A percentile compares a stretch with the other conserved stretches of the same genome.
These are phyloP conservation scores for Papilio polytes DNA, from an alignment of 1,140 invertebrate species.

Conservation along the genomic window DNA sequence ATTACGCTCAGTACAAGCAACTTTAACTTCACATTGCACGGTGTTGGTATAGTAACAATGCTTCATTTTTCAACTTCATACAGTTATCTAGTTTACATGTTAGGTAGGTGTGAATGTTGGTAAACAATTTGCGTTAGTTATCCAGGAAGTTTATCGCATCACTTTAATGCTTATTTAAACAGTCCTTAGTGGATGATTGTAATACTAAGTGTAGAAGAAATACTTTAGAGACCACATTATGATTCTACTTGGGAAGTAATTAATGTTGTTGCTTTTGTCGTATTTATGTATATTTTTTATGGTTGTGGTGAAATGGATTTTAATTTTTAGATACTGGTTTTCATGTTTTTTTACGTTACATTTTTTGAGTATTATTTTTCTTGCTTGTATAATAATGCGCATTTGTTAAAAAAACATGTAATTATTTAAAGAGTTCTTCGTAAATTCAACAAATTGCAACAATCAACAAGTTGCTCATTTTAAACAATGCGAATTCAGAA, in stretches of 20 bases:
- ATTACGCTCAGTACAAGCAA: constrained; percentile 6
- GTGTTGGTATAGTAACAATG: not conserved
- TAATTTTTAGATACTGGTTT: no score
- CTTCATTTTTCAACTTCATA: constrained; percentile 3
- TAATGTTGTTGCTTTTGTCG: no score
- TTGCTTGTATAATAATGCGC: not conserved
- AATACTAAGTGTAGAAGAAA: not conserved
- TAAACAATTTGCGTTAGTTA: not conserved
- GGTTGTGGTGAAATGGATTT: no score
- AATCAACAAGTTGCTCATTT: constrained; percentile 10
- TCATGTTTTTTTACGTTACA: not conserved
- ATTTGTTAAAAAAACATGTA: not conserved
- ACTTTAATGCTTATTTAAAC: not conserved
- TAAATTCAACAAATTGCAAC: constrained; percentile 3
- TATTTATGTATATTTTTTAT: no score
- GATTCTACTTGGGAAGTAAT: no score
- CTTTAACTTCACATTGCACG: not conserved
- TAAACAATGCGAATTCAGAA: constrained; percentile 12
- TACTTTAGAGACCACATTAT: no score
- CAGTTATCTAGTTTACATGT: not conserved
- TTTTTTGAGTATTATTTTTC: not conserved
- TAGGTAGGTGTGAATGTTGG: not conserved
- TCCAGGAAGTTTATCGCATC: no score
- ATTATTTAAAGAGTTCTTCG: not conserved
- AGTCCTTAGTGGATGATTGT: not conserved